A percentile compares a stretch with the other conserved stretches of the same genome.
These are phyloP conservation scores for Sebastolobus alascanus DNA, from an alignment of 2,797 vertebrate genomes.

Conservation along the genomic window DNA sequence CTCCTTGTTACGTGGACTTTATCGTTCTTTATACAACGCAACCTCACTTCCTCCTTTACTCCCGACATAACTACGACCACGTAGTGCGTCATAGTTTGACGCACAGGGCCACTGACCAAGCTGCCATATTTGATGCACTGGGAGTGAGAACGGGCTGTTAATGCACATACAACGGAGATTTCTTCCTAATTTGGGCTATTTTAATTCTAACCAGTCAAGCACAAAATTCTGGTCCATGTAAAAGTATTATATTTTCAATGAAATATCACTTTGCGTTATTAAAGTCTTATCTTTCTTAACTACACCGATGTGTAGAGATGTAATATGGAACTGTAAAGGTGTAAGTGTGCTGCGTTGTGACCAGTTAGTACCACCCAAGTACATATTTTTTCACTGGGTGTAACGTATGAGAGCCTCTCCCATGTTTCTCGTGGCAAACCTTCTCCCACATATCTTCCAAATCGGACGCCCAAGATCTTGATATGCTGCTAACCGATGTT, in stretches of 20 bases:
- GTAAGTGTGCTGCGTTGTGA: not conserved
- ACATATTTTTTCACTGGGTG: constrained; percentile 3
- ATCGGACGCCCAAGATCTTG: not conserved
- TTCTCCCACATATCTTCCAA: constrained; percentile 15
- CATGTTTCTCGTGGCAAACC: constrained; percentile 1
- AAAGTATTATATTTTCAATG: not conserved
- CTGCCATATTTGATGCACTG: no score
- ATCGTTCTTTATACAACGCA: no score
- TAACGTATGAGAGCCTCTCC: constrained; percentile 11
- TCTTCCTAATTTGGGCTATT: not conserved
- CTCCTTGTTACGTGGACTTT: no score
- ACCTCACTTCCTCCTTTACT: no score
- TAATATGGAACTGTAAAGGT: not conserved
- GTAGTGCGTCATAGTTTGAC: no score
- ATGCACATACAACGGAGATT: not conserved
- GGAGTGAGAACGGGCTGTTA: no score
- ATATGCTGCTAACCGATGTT: constrained; percentile 14
- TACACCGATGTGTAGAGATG: not conserved
- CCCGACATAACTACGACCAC: no score
- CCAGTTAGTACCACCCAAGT: not conserved
- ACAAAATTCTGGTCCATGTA: no score
- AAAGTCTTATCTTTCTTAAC: not conserved
- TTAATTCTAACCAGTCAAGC: not conserved
- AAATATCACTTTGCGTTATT: not conserved
- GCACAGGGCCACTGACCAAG: no score